Conservation (phyloP, 2,888 invertebrate species). For the Sthenelais limicola region DNA sequence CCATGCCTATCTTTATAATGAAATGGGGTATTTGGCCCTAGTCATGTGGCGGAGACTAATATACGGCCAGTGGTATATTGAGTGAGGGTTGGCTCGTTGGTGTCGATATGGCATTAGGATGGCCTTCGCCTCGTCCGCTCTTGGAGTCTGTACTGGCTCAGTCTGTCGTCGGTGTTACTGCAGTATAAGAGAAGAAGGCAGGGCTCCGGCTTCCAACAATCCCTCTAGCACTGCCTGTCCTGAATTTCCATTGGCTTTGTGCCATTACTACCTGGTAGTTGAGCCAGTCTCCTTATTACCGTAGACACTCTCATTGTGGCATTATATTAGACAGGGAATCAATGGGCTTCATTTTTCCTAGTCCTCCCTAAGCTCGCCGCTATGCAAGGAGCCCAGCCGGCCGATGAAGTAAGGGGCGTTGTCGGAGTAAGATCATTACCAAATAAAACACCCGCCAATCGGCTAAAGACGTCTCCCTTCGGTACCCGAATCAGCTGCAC, state of each 20-base stretch:
- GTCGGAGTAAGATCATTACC: no score
- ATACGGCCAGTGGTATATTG: not conserved
- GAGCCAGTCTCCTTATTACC: not conserved
- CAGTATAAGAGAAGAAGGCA: not conserved
- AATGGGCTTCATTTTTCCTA: no score
- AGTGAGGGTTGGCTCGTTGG: not conserved
- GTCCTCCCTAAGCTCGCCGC: no score
- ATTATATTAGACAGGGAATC: constrained; percentile 11
- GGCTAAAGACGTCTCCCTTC: no score
- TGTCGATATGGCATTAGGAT: not conserved
- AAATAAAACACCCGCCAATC: no score
- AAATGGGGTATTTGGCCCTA: not conserved
- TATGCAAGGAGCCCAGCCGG: no score
- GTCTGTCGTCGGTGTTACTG: not conserved
- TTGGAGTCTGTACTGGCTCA: not conserved
- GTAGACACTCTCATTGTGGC: not conserved
- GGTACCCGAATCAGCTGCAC: no score
- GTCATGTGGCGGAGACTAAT: not conserved
- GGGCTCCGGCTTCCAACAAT: no score
- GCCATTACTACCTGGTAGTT: constrained; percentile 8
- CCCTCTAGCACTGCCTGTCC: no score
- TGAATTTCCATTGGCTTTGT: not conserved
- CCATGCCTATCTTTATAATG: not conserved
- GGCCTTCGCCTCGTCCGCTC: not conserved
- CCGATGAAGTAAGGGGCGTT: no score